Percentiles rank a stretch among this genome's conserved stretches.
Evolutionary conservation across 53 echinoderm and acorn worm genomes (phyloP).

Genomic region (Echinarachnius parma): DNA sequence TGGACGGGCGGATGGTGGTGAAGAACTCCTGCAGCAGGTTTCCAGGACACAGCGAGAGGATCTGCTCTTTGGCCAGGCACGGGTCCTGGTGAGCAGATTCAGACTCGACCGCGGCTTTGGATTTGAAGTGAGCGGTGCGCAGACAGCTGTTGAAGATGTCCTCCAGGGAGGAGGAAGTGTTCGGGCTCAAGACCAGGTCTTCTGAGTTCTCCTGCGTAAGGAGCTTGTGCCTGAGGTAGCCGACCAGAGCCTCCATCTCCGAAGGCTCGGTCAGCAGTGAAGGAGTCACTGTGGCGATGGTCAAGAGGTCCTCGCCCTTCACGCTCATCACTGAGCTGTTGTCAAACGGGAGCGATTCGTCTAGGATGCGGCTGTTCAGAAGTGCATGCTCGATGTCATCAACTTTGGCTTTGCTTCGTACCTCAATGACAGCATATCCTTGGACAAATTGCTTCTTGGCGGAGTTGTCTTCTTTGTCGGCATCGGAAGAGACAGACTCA

Average conservation of each 20-base stretch:
- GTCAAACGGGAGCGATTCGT: conserved; percentile 59
- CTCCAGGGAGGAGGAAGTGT: conserved; percentile 27
- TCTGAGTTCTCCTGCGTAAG: conserved; percentile 40
- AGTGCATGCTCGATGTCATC: conserved; percentile 75
- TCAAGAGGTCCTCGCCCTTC: conserved; percentile 67
- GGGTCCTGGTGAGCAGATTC: conserved; percentile 50
- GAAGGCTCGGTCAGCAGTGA: conserved; percentile 61
- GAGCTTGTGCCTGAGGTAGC: conserved; percentile 69
- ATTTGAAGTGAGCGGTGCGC: conserved; percentile 60
- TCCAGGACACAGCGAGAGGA: conserved; percentile 67
- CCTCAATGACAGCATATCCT: conserved; percentile 77
- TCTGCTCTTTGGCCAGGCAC: conserved; percentile 72
- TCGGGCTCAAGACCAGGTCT: conserved; percentile 28
- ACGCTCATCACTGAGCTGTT: conserved; percentile 67
- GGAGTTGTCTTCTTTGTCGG: background rate
- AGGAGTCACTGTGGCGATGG: conserved; percentile 62
- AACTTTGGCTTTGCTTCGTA: conserved; percentile 70
- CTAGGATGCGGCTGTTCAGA: conserved; percentile 60
- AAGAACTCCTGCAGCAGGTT: conserved; percentile 76
- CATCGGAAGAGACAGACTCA: conserved; percentile 9
- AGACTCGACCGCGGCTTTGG: conserved; percentile 41
- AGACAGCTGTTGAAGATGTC: conserved; percentile 76
- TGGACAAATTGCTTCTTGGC: conserved; percentile 50
- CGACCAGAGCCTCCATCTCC: conserved; percentile 54
- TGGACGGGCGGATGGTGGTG: conserved; percentile 54